phyloP scores from a whole-genome alignment of 2,888 invertebrate genomes.

The Timandra comae region DNA sequence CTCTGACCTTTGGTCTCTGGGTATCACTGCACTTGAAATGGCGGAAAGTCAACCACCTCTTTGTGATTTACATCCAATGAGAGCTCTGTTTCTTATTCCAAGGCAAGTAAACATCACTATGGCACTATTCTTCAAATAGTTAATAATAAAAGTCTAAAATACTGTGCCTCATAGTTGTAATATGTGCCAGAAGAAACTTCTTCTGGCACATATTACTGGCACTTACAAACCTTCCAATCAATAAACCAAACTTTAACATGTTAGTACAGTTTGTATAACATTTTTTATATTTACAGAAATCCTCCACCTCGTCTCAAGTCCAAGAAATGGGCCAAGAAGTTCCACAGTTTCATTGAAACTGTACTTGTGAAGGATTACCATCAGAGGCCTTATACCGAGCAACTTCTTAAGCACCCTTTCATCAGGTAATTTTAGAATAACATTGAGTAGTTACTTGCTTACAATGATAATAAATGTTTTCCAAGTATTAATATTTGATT shows the following conservation, averaged over 20 bases:
- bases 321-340: constrained; percentile 98
- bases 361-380: constrained; percentile 99
- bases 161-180: no score
- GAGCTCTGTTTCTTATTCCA: constrained; percentile 98
- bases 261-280: neutral
- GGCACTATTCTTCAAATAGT: neutral
- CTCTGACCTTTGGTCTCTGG: constrained; percentile 92
- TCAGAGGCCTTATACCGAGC: constrained; percentile 98
- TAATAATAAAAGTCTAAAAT: no score
- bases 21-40: constrained; percentile 99
- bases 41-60: constrained; percentile 99
- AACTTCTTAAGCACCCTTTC: constrained; percentile 97
- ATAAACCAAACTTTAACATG: neutral
- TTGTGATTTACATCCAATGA: constrained; percentile 99
- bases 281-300: constrained; percentile 77
- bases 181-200: no score
- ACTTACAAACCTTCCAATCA: no score
- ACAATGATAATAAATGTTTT: neutral
- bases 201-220: no score
- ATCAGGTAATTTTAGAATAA: constrained; percentile 82
- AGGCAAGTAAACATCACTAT: constrained; percentile 41
- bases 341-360: constrained; percentile 98
- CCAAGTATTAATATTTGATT: neutral
- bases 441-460: no score
- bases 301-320: constrained; percentile 98